phyloP scores from a whole-genome alignment of 2,888 invertebrate genomes.

The Invenusta paracnida region DNA sequence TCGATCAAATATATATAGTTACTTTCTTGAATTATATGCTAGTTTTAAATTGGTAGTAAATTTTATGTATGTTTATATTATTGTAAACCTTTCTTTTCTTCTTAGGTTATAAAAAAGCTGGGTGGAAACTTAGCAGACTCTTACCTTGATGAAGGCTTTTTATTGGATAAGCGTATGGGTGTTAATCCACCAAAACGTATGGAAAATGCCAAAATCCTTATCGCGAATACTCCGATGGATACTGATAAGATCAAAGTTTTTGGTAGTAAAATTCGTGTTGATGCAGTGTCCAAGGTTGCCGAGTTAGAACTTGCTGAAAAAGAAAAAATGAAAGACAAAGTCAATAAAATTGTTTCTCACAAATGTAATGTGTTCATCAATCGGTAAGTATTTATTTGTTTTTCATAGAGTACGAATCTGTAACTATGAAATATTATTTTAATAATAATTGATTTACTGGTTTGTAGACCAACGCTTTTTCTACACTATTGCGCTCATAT shows the following conservation, averaged over 20 bases:
- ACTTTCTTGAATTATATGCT: too few relatives aligned
- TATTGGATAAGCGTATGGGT: conserved; percentile 85
- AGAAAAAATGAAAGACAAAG: conserved; percentile 99
- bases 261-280: conserved; percentile 55
- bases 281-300: conserved; percentile 73
- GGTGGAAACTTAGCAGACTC: conserved; percentile 89
- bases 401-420: too few relatives aligned
- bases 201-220: conserved; percentile 89
- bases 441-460: too few relatives aligned
- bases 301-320: conserved; percentile 95
- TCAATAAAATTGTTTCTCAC: conserved; percentile 86
- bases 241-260: conserved; percentile 88
- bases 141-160: conserved; percentile 82
- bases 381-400: conserved; percentile 63
- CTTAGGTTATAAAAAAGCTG: conserved; percentile 89
- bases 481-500: too few relatives aligned
- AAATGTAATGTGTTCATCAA: conserved; percentile 96
- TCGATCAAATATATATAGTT: too few relatives aligned
- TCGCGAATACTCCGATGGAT: conserved; percentile 99
- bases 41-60: too few relatives aligned
- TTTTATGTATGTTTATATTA: too few relatives aligned
- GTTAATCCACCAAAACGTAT: conserved; percentile 92
- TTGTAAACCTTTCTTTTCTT: too few relatives aligned
- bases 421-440: too few relatives aligned
- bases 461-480: too few relatives aligned